Evolutionary conservation across 2,113 vertebrate species (phyloP), one percentile per base, ranked within the genome.

Genomic region (Maccullochella peelii): DNA sequence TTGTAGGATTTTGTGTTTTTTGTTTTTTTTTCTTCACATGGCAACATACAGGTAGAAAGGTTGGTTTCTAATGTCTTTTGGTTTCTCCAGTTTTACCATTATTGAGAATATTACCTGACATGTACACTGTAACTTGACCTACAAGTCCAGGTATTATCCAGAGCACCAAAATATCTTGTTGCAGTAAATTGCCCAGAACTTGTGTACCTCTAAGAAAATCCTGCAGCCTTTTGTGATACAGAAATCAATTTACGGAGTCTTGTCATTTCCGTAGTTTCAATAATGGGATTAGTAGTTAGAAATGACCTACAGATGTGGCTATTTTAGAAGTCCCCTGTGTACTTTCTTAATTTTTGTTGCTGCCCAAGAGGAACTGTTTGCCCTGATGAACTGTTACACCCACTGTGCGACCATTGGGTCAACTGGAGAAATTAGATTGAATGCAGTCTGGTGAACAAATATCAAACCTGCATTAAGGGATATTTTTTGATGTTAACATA

Each of bases 271-370:
- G 57, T 58, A 52, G 30, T 85, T 75, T 80, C 23, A 36, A n/a
- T 27, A 55, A 73, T 57, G 30, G 38, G 36, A 76, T 25, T 27
- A 80, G 49, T 36, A 44, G 21, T 72, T 23, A 57, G 30, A 75
- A 82, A 69, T 78, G 44, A 47, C 66, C 33, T 59, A 44, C 62
- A 80, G 25, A 80, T 83, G 73, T 68, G 25, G 58, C 21, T 82
- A 73, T 84, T 86, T 80, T 61, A 58, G 36, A 88, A 75, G 3
- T 69, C 73, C 59, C 75, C 25, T 8, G 4, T 84, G 71, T 66
- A 18, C 66, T 57, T 67, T 54, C n/a, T 86, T 47, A 80, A 80
- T 65, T 59, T 63, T 63, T 79, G 72, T 67, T 65, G 79, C 74
- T 77, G 67, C 52, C 18, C 49, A 69, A 44, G 59, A 84, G 77